Conservation (phyloP, 2,797 vertebrate species). For the Enoplosus armatus region DNA sequence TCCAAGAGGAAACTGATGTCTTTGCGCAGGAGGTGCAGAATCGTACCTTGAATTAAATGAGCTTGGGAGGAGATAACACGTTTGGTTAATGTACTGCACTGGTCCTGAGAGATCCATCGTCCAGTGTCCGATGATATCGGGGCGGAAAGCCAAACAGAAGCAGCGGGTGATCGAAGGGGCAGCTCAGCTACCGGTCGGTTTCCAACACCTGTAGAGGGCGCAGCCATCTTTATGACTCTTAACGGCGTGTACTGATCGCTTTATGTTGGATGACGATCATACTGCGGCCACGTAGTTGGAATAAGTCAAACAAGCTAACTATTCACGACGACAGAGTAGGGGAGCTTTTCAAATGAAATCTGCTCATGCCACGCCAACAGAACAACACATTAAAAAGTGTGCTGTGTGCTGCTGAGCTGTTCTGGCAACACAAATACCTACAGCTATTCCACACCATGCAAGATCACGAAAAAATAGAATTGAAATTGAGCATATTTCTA, state of each 20-base stretch:
- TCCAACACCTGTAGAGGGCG: slow-evolving; percentile 5
- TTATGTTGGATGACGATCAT: slow-evolving; percentile 5
- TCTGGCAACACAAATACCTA: neutral
- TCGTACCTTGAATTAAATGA: slow-evolving; percentile 64
- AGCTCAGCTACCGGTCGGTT: neutral
- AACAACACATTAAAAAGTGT: neutral
- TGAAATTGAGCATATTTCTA: neutral
- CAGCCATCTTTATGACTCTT: neutral
- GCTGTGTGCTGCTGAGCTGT: neutral
- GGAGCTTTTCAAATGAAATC: slow-evolving; percentile 14
- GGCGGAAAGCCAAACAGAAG: slow-evolving; percentile 37
- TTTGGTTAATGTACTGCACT: slow-evolving; percentile 66
- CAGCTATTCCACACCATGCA: neutral
- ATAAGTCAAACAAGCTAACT: neutral
- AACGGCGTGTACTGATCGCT: neutral
- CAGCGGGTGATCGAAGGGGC: slow-evolving; percentile 40
- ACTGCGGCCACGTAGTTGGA: neutral
- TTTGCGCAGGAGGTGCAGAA: slow-evolving; percentile 49
- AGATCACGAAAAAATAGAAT: neutral
- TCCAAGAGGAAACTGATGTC: slow-evolving; percentile 48
- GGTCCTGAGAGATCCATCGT: slow-evolving; percentile 54
- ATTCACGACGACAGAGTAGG: neutral
- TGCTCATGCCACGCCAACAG: slow-evolving; percentile 2
- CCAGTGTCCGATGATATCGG: slow-evolving; percentile 34
- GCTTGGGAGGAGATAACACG: slow-evolving; percentile 59